A percentile compares a stretch with the other conserved stretches of the same genome.
Conservation (phyloP, 2,797 vertebrate genomes). For the Pterois miles region DNA sequence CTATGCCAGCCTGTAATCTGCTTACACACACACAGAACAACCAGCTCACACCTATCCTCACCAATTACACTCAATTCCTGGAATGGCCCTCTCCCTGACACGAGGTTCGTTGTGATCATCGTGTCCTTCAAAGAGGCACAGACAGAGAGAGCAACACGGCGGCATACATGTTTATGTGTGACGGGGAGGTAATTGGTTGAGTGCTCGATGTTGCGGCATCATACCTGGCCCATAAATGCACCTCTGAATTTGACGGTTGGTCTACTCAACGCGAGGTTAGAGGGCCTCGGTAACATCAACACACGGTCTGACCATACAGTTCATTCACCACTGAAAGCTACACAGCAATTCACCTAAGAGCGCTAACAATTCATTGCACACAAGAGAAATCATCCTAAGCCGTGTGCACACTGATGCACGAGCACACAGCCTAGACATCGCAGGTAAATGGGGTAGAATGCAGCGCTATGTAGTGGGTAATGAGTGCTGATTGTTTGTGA, state of each 20-base stretch:
- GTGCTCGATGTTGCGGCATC: slow-evolving; percentile 41
- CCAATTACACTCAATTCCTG: slow-evolving; percentile 75
- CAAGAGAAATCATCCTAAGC: slow-evolving; percentile 48
- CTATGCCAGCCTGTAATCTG: slow-evolving; percentile 78
- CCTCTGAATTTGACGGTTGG: slow-evolving; percentile 58
- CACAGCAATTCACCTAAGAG: slow-evolving; percentile 40
- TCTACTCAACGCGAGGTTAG: slow-evolving; percentile 54
- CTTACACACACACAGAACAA: slow-evolving; percentile 76
- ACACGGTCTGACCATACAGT: slow-evolving; percentile 28
- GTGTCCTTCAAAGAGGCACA: slow-evolving; percentile 67
- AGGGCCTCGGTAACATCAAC: slow-evolving; percentile 30
- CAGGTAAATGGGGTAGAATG: slow-evolving; percentile 74
- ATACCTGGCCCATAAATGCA: slow-evolving; percentile 59
- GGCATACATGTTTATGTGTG: slow-evolving; percentile 51
- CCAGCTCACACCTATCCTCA: slow-evolving; percentile 67
- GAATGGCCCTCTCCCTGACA: slow-evolving; percentile 69
- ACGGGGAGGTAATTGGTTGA: slow-evolving; percentile 67
- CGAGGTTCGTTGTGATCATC: slow-evolving; percentile 65
- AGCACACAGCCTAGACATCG: slow-evolving; percentile 34
- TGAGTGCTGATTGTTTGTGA: slow-evolving; percentile 82
- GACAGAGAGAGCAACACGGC: slow-evolving; percentile 35
- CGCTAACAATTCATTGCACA: slow-evolving; percentile 42
- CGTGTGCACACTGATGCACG: not conserved
- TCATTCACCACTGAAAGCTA: slow-evolving; percentile 40
- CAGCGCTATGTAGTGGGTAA: slow-evolving; percentile 69